Base-by-base conservation (phyloP, 1,140 invertebrate species). In the Prorops nasuta region DNA sequence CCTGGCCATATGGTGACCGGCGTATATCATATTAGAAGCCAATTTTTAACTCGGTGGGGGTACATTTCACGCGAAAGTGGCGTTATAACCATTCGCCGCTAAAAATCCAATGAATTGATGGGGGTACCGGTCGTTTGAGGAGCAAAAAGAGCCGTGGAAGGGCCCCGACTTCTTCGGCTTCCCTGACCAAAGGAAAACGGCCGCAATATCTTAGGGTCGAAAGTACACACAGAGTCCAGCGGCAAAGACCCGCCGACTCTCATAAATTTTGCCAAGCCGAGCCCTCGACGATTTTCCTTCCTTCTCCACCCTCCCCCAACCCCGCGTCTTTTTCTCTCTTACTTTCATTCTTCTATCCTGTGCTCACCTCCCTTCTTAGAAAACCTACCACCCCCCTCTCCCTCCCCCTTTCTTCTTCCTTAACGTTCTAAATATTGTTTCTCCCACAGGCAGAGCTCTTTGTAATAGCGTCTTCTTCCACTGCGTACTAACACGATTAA, bases 21-120 rank as follows among this genome's bases (percentile, higher is more conserved):
- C 58, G 53, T 69, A 66, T 69, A 66, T 67, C 65, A 69, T 67
- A 69, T 69, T 60, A 67, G 65, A 63, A 66, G 63, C 56, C 65
- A 67, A 67, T 69, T 69, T 69, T 69, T 69, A 69, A 69, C 63
- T 60, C 57, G 50, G 47, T 54, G 47, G 53, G 56, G 50, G 61
- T 54, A 67, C 63, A 65, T 66, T 63, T 67, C 56, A 62, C 56
- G 31, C 46, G 48, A 46, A 57, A 63, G 51, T 51, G 51, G 49
- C 44, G 52, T 54, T 63, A 54, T 61, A 66, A 63, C 60, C 60
- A 35, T 43, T 57, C 35, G 42, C 54, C 42, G 55, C 63, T 67
- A 63, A 61, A 65, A 67, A 60, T 67, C 64, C 63, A 67, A 67
- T 67, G 64, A 67, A 67, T 67, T 65, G 64, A 67, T 67, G 61